These are phyloP conservation scores for Sebastes vulpes DNA, from an alignment of 2,797 vertebrate species.

Conservation along the genomic window DNA sequence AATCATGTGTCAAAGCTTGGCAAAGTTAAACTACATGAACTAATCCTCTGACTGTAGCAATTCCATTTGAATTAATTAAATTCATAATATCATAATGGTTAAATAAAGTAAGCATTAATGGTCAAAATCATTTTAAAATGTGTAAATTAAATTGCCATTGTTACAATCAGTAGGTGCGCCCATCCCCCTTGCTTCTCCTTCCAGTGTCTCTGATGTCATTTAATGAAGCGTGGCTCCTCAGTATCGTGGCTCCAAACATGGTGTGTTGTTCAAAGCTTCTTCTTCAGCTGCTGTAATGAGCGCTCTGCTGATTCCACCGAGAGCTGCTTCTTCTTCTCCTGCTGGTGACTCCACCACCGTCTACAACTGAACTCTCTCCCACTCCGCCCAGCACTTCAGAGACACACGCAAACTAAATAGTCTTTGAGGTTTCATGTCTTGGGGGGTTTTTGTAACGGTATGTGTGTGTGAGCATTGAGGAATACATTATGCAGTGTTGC, in stretches of 20 bases:
- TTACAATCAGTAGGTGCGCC: neutral
- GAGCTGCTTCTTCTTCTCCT: constrained; percentile 21
- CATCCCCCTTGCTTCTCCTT: neutral
- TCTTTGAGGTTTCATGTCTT: constrained; percentile 53
- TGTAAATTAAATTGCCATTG: neutral
- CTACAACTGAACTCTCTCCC: constrained; percentile 45
- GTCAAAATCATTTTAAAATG: neutral
- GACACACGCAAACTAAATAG: constrained; percentile 31
- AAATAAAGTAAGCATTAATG: neutral
- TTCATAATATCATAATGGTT: neutral
- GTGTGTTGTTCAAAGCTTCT: constrained; percentile 48
- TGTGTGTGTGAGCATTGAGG: neutral
- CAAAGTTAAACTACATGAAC: neutral
- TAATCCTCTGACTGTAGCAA: neutral
- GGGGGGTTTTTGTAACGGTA: neutral
- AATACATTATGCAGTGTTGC: neutral
- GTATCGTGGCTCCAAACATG: constrained; percentile 14
- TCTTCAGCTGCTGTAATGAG: constrained; percentile 63
- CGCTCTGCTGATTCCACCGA: constrained; percentile 38
- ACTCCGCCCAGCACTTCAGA: constrained; percentile 44
- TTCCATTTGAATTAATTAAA: neutral
- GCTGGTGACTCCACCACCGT: constrained; percentile 40
- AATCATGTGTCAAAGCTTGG: neutral
- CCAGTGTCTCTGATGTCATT: constrained; percentile 34
- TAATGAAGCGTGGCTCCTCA: constrained; percentile 47